These are phyloP conservation scores for Kradibia gibbosae DNA, from an alignment of 1,140 invertebrate species.

Conservation along the genomic window DNA sequence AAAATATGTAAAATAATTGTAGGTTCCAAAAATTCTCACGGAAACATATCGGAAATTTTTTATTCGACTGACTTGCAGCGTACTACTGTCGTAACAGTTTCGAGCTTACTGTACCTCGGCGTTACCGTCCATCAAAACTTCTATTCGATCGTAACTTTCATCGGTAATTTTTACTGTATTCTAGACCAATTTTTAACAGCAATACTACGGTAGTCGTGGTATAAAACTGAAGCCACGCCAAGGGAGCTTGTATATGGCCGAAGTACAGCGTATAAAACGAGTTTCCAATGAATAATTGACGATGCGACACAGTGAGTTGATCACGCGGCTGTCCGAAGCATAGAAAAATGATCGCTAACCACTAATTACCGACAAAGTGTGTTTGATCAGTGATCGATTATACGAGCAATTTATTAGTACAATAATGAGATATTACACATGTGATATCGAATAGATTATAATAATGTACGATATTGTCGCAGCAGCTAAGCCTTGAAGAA, in stretches of 20 bases:
- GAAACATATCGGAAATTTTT: constrained; percentile 10
- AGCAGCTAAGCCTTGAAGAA: no score
- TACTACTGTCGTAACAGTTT: constrained; percentile 16
- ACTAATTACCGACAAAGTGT: not conserved
- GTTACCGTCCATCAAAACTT: constrained; percentile 28
- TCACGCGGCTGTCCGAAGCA: not conserved
- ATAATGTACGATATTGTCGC: no score
- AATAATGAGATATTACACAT: not conserved
- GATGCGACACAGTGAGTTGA: not conserved
- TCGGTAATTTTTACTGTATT: constrained; percentile 34
- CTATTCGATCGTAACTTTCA: not conserved
- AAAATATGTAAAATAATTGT: not conserved
- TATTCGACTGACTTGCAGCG: constrained; percentile 8
- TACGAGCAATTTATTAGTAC: not conserved
- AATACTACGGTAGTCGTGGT: not conserved
- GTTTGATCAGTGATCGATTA: not conserved
- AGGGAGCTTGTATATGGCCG: not conserved
- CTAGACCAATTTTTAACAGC: constrained; percentile 17
- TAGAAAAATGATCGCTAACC: not conserved
- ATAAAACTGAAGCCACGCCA: not conserved
- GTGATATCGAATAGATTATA: no score
- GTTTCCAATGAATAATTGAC: constrained; percentile 18
- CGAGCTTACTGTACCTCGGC: not conserved
- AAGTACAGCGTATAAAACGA: constrained; percentile 6
- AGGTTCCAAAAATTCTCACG: not conserved